Conservation (phyloP, 1,140 invertebrate species). For the Brachionus rubens region DNA sequence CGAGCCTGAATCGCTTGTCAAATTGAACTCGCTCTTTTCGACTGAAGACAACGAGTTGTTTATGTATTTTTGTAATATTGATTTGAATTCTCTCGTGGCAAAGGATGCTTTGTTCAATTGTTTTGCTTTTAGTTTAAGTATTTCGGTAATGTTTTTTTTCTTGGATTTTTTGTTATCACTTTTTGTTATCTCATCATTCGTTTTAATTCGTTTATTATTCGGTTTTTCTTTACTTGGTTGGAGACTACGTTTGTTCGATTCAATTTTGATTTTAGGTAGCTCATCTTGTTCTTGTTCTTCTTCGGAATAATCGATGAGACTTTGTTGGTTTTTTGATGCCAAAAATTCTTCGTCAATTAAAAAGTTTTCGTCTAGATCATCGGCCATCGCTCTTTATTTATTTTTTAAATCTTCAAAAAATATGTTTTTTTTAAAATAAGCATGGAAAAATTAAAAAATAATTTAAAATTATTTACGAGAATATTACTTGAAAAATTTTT, state of each 20-base stretch:
- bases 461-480: no score
- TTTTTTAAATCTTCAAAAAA: no score
- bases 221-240: not conserved
- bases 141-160: slow-evolving; percentile 39
- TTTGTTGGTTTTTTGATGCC: not conserved
- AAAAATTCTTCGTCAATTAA: slow-evolving; percentile 1
- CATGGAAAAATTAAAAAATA: no score
- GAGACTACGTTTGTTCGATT: not conserved
- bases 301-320: not conserved
- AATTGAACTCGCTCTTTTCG: slow-evolving; percentile 14
- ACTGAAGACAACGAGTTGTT: slow-evolving; percentile 2
- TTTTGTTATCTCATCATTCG: not conserved
- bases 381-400: no score
- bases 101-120: slow-evolving; percentile 1
- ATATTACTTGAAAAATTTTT: no score
- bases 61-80: not conserved
- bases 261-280: not conserved
- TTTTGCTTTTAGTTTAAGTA: slow-evolving; percentile 15
- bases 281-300: not conserved
- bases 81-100: slow-evolving; percentile 16
- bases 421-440: no score
- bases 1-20: not conserved
- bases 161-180: not conserved
- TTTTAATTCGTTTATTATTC: not conserved
- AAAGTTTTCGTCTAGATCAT: slow-evolving; percentile 44